Evolutionary conservation across 37 sponge, comb jelly and placozoan genomes (phyloP), one percentile per base, ranked within the genome.

Genomic region (Spongia lamella): DNA sequence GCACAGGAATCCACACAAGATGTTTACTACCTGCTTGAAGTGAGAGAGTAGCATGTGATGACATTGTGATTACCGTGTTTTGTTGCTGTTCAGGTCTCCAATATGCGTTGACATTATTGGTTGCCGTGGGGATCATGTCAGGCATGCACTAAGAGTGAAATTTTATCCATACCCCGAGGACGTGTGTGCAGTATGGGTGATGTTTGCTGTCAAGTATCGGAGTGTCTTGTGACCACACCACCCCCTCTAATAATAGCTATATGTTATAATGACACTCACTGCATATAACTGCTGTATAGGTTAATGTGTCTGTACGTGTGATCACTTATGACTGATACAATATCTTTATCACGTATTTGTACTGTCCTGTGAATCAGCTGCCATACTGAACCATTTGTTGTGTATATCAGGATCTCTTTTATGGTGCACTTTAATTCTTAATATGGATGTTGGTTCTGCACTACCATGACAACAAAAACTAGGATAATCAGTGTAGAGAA

Each of bases 121-220:
- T 36, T 93, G 96, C 52, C 85, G 86, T 36, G 99, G 99, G 0
- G 96, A 98, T 74, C 63, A 77, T 22, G 88, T 98, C 36, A 52
- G 79, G 64, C 76, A 87, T 70, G 91, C 96, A 13, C 64, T 98
- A 35, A 80, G 96, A 14, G 88, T 88, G 27, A 78, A 72, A 27
- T 71, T 95, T 26, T 87, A 64, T 68, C 32, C 56, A 34, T 98
- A 98, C 64, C 91, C 99, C 19, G 99, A 98, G 73, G 83, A 89
- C 33, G 77, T 90, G 22, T 62, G 57, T 33, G 96, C 96, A 35
- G 94, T 93, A 34, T 98, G 99, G 99, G 61, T 95, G 24, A 98
- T 98, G 99, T 86, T 95, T 53, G 99, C 99, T 29, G 87, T 87
- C 34, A 84, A 79, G 29, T 98, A 98, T 70, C 68, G 68, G 1